These are phyloP conservation scores for Triplophysa dalaica DNA, from an alignment of 2,113 vertebrate genomes.

Conservation along the genomic window DNA sequence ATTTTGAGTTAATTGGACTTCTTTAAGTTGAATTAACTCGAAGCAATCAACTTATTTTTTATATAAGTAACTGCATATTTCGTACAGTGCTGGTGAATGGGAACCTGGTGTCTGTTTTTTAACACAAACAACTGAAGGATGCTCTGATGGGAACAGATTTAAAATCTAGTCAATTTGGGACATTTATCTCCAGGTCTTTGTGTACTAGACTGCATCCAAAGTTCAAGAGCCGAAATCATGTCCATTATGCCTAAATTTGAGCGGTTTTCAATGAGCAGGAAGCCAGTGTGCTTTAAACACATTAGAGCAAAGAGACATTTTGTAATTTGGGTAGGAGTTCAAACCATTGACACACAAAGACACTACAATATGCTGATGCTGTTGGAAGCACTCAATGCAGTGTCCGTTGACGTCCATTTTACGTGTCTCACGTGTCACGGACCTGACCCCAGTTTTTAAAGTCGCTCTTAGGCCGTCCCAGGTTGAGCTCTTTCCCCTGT, in stretches of 20 bases:
- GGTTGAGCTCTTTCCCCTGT: conserved; percentile 26
- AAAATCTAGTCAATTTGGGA: background rate
- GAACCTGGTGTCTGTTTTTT: too few relatives aligned
- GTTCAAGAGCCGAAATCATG: background rate
- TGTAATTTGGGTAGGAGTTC: background rate
- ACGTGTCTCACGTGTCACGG: background rate
- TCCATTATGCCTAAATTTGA: background rate
- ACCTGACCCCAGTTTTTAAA: background rate
- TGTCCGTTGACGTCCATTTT: too few relatives aligned
- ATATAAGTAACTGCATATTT: too few relatives aligned
- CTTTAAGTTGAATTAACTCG: too few relatives aligned
- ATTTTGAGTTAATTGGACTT: too few relatives aligned
- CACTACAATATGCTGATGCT: too few relatives aligned
- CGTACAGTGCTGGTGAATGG: too few relatives aligned
- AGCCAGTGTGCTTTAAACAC: background rate
- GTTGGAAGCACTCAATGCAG: too few relatives aligned
- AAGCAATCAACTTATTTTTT: too few relatives aligned
- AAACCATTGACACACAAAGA: too few relatives aligned
- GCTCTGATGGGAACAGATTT: background rate
- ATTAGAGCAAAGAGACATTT: background rate
- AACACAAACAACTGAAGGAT: background rate
- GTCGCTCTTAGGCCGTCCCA: background rate
- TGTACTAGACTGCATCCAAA: background rate
- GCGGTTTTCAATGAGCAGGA: background rate
- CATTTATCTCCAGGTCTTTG: background rate